Conservation (phyloP, 2,113 vertebrate genomes). For the Channa maculata region DNA sequence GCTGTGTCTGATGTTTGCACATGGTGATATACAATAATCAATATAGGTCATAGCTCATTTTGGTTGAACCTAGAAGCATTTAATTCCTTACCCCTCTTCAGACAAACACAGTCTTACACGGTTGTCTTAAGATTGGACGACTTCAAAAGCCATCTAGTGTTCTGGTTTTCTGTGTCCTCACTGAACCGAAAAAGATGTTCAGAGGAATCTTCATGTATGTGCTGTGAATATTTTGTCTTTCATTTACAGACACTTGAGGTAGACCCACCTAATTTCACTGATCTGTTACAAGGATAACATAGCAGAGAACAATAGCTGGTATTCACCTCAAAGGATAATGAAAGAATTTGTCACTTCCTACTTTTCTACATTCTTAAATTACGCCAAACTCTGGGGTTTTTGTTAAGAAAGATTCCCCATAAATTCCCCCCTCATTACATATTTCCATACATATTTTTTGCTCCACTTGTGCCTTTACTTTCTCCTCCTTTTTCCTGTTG, state of each 20-base stretch:
- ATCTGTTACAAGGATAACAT: slow-evolving; percentile 27
- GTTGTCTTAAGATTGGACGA: neutral
- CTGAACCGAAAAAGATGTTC: neutral
- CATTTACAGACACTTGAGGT: neutral
- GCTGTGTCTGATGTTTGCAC: neutral
- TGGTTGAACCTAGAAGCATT: no score
- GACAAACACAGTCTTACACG: no score
- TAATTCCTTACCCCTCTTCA: no score
- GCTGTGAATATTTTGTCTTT: neutral
- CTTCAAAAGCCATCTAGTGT: neutral
- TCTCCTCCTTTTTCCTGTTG: slow-evolving; percentile 80
- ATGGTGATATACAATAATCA: neutral
- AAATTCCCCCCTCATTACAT: slow-evolving; percentile 20
- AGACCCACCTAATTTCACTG: slow-evolving; percentile 5
- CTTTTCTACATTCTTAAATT: neutral
- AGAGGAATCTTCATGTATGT: neutral
- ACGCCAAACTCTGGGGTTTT: slow-evolving; percentile 16
- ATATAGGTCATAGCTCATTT: no score
- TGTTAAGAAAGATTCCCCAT: neutral
- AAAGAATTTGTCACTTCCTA: slow-evolving; percentile 38
- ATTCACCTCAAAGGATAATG: slow-evolving; percentile 17
- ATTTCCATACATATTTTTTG: slow-evolving; percentile 20
- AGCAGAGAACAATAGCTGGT: slow-evolving; percentile 54
- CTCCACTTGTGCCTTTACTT: slow-evolving; percentile 47
- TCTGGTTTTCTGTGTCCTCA: neutral